Percentiles rank a stretch among this genome's conserved stretches.
Evolutionary conservation across 1,140 invertebrate species (phyloP).

Genomic region (Dendroctonus ponderosae): DNA sequence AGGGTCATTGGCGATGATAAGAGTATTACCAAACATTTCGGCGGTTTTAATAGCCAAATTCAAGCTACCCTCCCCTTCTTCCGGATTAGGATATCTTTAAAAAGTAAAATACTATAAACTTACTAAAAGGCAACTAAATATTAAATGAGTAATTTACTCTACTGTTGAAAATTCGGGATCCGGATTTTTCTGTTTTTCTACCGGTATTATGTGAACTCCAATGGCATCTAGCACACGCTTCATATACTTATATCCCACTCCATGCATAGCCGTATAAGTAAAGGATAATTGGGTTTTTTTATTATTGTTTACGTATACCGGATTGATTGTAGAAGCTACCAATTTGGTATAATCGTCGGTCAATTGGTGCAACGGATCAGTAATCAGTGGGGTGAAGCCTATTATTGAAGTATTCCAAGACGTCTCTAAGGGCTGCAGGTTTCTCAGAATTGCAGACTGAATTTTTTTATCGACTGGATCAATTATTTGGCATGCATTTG

Average conservation of each 20-base stretch:
- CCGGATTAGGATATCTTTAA: slow-evolving; percentile 89
- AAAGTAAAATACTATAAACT: slow-evolving; percentile 15
- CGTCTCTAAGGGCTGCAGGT: slow-evolving; percentile 66
- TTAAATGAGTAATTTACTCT: slow-evolving; percentile 48
- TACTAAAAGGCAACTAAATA: neutral
- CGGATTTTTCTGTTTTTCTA: slow-evolving; percentile 81
- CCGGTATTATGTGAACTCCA: slow-evolving; percentile 70
- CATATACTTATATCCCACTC: slow-evolving; percentile 86
- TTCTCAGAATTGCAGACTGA: slow-evolving; percentile 73
- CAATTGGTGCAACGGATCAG: slow-evolving; percentile 62
- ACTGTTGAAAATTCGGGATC: slow-evolving; percentile 98
- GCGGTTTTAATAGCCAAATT: slow-evolving; percentile 84
- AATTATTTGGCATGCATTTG: slow-evolving; percentile 94
- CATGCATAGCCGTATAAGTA: slow-evolving; percentile 97
- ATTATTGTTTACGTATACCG: slow-evolving; percentile 60
- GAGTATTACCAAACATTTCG: slow-evolving; percentile 61
- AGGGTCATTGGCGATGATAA: slow-evolving; percentile 98
- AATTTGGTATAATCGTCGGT: slow-evolving; percentile 65
- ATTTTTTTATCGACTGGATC: slow-evolving; percentile 89
- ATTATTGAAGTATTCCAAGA: slow-evolving; percentile 64
- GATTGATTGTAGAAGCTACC: slow-evolving; percentile 55
- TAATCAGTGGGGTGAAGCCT: slow-evolving; percentile 52
- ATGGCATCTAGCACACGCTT: slow-evolving; percentile 71
- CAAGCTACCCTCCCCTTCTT: slow-evolving; percentile 89
- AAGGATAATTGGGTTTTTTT: slow-evolving; percentile 64